Conservation (phyloP, 2,888 invertebrate species). For the Tiliacea citrago region DNA sequence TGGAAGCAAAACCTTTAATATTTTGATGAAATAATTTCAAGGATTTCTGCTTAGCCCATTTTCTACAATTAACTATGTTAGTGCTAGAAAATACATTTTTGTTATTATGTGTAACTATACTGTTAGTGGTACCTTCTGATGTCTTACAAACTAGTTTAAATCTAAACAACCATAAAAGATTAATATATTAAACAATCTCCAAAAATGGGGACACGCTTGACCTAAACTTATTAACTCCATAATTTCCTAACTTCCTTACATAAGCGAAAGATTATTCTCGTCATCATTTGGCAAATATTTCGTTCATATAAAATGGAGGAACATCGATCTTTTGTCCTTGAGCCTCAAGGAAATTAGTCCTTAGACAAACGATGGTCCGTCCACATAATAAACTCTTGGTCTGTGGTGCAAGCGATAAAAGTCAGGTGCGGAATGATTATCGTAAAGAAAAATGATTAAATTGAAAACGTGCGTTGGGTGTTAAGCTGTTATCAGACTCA, state of each 20-base stretch:
- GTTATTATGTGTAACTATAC: too few species aligned
- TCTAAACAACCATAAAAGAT: neutral
- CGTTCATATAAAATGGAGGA: conserved; percentile 56
- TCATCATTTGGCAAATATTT: conserved; percentile 45
- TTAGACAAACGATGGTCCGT: conserved; percentile 68
- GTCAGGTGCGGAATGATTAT: neutral
- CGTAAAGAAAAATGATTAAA: neutral
- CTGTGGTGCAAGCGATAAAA: conserved; percentile 27
- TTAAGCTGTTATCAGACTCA: neutral
- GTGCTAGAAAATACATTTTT: too few species aligned
- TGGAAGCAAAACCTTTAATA: too few species aligned
- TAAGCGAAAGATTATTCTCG: conserved; percentile 32
- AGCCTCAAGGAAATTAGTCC: conserved; percentile 74
- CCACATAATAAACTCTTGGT: conserved; percentile 64
- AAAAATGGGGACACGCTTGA: neutral
- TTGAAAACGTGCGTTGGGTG: neutral
- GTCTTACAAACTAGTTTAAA: too few species aligned
- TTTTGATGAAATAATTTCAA: too few species aligned
- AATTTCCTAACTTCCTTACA: conserved; percentile 26
- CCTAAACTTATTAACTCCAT: conserved; percentile 27
- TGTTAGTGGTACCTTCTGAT: too few species aligned
- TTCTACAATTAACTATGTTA: too few species aligned
- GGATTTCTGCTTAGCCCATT: too few species aligned
- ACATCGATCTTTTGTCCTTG: conserved; percentile 71
- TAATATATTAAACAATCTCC: neutral